Conservation (phyloP, 2,888 invertebrate genomes). For the Sclerodermus sp. region DNA sequence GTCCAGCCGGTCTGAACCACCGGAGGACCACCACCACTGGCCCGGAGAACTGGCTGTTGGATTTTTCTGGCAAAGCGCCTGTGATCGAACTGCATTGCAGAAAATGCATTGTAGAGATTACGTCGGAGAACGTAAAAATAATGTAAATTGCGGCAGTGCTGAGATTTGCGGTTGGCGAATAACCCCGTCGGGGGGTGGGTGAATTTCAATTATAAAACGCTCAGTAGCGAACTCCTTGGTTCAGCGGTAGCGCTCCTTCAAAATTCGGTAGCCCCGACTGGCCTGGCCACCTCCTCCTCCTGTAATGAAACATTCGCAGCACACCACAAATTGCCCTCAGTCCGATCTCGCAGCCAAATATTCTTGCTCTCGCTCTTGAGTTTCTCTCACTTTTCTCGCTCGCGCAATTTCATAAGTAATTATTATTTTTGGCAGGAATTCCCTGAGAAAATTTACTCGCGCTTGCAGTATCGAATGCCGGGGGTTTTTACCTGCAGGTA, state of each 20-base stretch:
- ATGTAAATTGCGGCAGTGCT: slow-evolving; percentile 47
- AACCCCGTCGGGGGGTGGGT: slow-evolving; percentile 39
- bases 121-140: too few species aligned
- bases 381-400: too few species aligned
- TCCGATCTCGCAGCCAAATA: too few species aligned
- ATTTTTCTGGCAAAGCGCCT: too few species aligned
- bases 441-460: too few species aligned
- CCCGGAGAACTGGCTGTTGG: too few species aligned
- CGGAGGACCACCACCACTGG: too few species aligned
- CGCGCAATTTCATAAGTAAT: slow-evolving; percentile 40
- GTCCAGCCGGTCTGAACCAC: slow-evolving; percentile 7
- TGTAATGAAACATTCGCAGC: slow-evolving; percentile 58
- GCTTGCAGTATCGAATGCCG: too few species aligned
- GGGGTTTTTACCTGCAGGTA: too few species aligned
- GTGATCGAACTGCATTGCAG: too few species aligned
- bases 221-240: slow-evolving; percentile 27
- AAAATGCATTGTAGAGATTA: too few species aligned
- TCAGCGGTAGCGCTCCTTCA: slow-evolving; percentile 51
- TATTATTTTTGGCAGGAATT: slow-evolving; percentile 43
- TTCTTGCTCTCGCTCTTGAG: slow-evolving; percentile 11
- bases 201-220: slow-evolving; percentile 55
- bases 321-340: slow-evolving; percentile 54
- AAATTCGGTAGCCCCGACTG: slow-evolving; percentile 56
- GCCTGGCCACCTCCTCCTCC: slow-evolving; percentile 34
- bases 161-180: slow-evolving; percentile 49